Evolutionary conservation across 2,113 vertebrate genomes (phyloP).

Genomic region (Dicaeum eximium): DNA sequence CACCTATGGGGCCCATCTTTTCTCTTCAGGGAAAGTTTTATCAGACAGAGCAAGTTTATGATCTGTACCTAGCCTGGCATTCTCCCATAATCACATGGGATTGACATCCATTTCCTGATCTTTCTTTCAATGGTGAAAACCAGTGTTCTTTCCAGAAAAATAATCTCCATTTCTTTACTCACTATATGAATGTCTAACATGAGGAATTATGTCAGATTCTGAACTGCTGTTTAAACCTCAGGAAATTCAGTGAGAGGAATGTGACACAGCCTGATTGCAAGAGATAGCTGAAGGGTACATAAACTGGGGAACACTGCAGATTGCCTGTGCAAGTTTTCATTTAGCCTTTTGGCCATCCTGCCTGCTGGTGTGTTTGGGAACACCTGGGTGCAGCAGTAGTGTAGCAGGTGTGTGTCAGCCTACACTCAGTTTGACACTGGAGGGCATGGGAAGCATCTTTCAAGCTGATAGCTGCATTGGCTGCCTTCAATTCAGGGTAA

Average conservation of each 20-base stretch:
- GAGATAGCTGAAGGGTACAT: background rate
- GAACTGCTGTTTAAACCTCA: background rate
- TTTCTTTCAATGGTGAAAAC: background rate
- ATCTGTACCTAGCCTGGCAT: background rate
- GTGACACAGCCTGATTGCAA: background rate
- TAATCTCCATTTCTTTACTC: background rate
- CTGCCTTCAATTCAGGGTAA: background rate
- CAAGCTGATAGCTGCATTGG: background rate
- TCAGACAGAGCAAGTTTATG: background rate
- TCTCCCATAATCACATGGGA: background rate
- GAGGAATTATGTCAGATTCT: background rate
- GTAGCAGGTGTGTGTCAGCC: background rate
- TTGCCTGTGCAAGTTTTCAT: background rate
- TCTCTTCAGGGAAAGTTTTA: background rate
- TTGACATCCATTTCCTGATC: background rate
- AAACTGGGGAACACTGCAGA: background rate
- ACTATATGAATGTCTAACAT: background rate
- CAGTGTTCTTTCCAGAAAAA: background rate
- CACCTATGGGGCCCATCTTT: background rate
- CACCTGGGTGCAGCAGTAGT: fast-evolving
- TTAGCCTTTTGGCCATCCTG: background rate
- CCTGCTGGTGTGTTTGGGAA: background rate
- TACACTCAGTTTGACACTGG: background rate
- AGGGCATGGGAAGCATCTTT: background rate
- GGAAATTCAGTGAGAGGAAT: background rate